A percentile compares a stretch with the other conserved stretches of the same genome.
Evolutionary conservation across 1,140 invertebrate species (phyloP).

Genomic region (Hypsibius dujardini): DNA sequence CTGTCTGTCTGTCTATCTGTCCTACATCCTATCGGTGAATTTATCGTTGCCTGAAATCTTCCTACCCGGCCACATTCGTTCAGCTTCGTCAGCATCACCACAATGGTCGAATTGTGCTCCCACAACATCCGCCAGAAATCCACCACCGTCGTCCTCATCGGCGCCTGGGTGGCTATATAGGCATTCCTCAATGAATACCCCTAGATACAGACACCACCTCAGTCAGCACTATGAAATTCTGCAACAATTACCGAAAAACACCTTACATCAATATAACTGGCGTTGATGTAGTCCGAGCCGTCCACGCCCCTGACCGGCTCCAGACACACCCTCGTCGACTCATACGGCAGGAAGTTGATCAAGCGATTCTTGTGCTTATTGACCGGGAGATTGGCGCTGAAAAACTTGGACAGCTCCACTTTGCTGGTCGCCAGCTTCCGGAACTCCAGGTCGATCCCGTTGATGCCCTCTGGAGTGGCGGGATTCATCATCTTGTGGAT

Average conservation of each 20-base stretch:
- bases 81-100: conserved; percentile 94
- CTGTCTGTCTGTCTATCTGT: too few species aligned
- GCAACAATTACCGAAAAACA: not conserved
- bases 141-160: conserved; percentile 79
- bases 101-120: conserved; percentile 98
- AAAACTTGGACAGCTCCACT: conserved; percentile 76
- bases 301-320: conserved; percentile 74
- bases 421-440: conserved; percentile 90
- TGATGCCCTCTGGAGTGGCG: conserved; percentile 53
- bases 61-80: conserved; percentile 86
- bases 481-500: conserved; percentile 73
- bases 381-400: conserved; percentile 79
- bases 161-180: conserved; percentile 96
- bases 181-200: conserved; percentile 57
- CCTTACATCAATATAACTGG: conserved; percentile 79
- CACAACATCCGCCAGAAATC: conserved; percentile 99
- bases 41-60: conserved; percentile 20
- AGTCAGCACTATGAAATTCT: too few species aligned
- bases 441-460: conserved; percentile 94
- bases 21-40: too few species aligned
- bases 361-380: conserved; percentile 97
- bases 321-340: conserved; percentile 79
- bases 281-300: conserved; percentile 97
- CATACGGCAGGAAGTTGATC: conserved; percentile 88
- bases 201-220: conserved; percentile 25